Base-by-base conservation (phyloP, 2,888 invertebrate species). In the Sisyra nigra region DNA sequence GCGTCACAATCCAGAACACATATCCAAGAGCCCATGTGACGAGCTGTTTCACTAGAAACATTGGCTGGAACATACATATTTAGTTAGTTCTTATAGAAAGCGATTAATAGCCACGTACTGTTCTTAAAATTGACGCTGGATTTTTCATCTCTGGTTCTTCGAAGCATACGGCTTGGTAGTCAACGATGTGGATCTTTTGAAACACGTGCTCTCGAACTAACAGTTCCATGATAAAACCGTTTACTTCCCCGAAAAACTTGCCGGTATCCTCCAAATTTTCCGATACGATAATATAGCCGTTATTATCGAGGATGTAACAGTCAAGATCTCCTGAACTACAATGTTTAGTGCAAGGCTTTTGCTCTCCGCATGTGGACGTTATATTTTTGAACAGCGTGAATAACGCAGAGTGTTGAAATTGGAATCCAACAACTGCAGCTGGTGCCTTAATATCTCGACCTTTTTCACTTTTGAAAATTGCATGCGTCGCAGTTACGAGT, bases 121-220 rank as follows among this genome's bases (percentile, higher is more conserved):
- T 57, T 8, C 53, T 40, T 29, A 62, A 45, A 37, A 46, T 55
- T 8, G 57, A 50, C 2, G 63, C 62, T n/a, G 59, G 56, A 52
- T 54, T 84, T 11, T 69, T 67, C 3, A 71, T 71, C 47, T 70
- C 71, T 50, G 70, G 76, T 41, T 71, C 71, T 48, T 80, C 74
- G 52, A 86, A 84, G 59, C 91, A 92, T 14, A 89, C 85, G 0
- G 84, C 88, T 62, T 92, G 92, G 57, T 91, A 92, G 60, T 92
- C 91, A 49, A 80, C 80, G 43, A 89, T 72, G 43, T 75, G 70
- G 9, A 88, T 75, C 44, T 74, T 68, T 51, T 75, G 77, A 59
- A 76, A 92, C 30, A 92, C 77, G 7, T 76, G 76, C 47, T 82
- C 80, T 45, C 76, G 72, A 1, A 89, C 71, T 40, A 86, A 62